Percentiles rank a stretch among this genome's conserved stretches.
Evolutionary conservation across 2,888 invertebrate species (phyloP).

Genomic region (Ametastegia equiseti): DNA sequence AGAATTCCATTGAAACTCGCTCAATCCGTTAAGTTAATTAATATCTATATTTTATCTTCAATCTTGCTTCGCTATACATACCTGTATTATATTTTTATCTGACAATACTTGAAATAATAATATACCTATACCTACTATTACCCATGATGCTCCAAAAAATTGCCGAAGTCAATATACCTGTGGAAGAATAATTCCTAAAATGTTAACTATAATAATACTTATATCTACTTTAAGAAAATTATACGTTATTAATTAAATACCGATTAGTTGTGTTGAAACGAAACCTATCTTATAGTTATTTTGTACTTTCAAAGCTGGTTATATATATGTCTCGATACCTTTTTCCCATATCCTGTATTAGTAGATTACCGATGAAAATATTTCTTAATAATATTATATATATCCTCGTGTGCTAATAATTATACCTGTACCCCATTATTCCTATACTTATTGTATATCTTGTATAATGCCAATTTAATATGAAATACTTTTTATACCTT

Average conservation of each 20-base stretch:
- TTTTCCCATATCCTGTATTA: neutral
- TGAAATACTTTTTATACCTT: conserved; percentile 38
- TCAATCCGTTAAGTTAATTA: neutral
- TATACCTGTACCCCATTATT: conserved; percentile 20
- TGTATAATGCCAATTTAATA: conserved; percentile 35
- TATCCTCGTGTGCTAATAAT: conserved; percentile 13
- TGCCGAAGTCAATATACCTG: neutral
- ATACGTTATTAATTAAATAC: neutral
- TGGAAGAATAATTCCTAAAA: too few species aligned
- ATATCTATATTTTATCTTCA: neutral
- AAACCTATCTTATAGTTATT: neutral
- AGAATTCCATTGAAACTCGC: conserved; percentile 18
- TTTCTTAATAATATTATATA: conserved; percentile 7
- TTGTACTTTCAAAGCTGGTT: conserved; percentile 53
- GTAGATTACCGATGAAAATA: neutral
- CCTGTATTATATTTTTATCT: neutral
- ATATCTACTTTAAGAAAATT: neutral
- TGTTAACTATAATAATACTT: neutral
- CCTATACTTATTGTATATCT: conserved; percentile 24
- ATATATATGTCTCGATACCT: conserved; percentile 46
- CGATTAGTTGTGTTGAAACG: neutral
- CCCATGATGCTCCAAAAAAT: conserved; percentile 5
- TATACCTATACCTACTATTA: neutral
- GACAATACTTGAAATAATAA: neutral
- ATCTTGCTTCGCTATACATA: neutral